phyloP scores from a whole-genome alignment of 2,797 vertebrate species.

The Clamator glandarius region DNA sequence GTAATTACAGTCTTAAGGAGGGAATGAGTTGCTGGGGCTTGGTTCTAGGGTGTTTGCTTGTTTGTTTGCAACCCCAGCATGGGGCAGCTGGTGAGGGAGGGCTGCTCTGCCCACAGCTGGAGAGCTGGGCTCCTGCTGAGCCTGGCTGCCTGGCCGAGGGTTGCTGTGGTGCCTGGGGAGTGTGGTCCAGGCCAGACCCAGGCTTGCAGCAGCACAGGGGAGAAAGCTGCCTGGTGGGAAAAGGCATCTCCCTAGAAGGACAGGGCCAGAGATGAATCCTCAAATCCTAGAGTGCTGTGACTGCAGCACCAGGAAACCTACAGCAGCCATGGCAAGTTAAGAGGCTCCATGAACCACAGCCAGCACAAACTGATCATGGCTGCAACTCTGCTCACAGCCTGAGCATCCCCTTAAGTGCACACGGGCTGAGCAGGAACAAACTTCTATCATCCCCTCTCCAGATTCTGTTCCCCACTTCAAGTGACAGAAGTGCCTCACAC shows the following conservation, averaged over 20 bases:
- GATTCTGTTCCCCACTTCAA: neutral
- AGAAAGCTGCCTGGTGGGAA: neutral
- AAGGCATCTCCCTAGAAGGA: neutral
- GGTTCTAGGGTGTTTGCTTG: constrained; percentile 31
- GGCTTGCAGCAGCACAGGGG: neutral
- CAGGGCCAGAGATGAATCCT: neutral
- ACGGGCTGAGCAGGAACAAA: neutral
- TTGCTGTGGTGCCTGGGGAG: neutral
- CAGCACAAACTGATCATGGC: rapidly evolving
- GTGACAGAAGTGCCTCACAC: neutral
- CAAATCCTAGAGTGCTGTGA: neutral
- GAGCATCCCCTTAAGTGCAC: neutral
- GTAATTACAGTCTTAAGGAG: constrained; percentile 9
- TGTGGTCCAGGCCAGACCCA: rapidly evolving
- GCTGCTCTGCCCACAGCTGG: neutral
- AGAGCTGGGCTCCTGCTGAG: rapidly evolving
- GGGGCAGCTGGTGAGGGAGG: constrained; percentile 30
- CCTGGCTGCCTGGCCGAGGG: neutral
- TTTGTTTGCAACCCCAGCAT: constrained; percentile 31
- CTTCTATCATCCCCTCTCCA: neutral
- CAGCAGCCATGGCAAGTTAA: neutral
- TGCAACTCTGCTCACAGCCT: neutral
- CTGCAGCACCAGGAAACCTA: neutral
- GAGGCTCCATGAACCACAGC: neutral
- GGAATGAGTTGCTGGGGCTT: constrained; percentile 47